These are phyloP conservation scores for Stegodyphus mimosarum DNA, from an alignment of 1,140 invertebrate genomes.

Conservation along the genomic window DNA sequence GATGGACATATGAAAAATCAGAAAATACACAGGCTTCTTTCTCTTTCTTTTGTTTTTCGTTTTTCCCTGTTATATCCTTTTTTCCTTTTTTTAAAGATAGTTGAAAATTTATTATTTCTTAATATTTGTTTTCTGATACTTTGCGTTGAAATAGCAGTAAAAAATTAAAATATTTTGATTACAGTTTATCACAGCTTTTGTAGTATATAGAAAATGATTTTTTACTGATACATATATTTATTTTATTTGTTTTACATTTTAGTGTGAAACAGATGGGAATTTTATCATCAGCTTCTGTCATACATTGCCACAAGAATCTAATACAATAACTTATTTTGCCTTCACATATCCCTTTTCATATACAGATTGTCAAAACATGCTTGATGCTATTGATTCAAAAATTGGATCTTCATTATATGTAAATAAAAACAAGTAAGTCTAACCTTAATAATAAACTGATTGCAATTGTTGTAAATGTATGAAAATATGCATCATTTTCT, in stretches of 20 bases:
- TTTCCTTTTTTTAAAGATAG: too few relatives aligned
- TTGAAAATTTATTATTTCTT: too few relatives aligned
- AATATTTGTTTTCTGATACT: too few relatives aligned
- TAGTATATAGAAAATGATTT: too few relatives aligned
- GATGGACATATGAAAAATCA: too few relatives aligned
- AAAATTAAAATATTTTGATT: background rate
- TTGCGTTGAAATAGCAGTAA: background rate
- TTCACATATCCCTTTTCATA: slow-evolving; percentile 94
- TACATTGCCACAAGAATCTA: slow-evolving; percentile 78
- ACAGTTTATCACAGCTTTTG: background rate
- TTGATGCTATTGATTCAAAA: slow-evolving; percentile 75
- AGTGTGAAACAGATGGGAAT: slow-evolving; percentile 68
- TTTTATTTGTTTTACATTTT: slow-evolving; percentile 6
- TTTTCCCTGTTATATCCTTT: too few relatives aligned
- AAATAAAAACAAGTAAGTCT: slow-evolving; percentile 42
- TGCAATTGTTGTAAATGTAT: too few relatives aligned
- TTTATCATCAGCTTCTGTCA: slow-evolving; percentile 86
- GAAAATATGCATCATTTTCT: too few relatives aligned
- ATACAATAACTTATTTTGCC: slow-evolving; percentile 85
- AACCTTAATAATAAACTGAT: too few relatives aligned
- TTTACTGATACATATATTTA: background rate
- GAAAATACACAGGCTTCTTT: too few relatives aligned
- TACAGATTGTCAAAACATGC: slow-evolving; percentile 79
- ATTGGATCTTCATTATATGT: slow-evolving; percentile 66
- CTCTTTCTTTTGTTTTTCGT: too few relatives aligned